Base-by-base conservation (phyloP, 2,797 vertebrate genomes). In the Premnoplex brunnescens region DNA sequence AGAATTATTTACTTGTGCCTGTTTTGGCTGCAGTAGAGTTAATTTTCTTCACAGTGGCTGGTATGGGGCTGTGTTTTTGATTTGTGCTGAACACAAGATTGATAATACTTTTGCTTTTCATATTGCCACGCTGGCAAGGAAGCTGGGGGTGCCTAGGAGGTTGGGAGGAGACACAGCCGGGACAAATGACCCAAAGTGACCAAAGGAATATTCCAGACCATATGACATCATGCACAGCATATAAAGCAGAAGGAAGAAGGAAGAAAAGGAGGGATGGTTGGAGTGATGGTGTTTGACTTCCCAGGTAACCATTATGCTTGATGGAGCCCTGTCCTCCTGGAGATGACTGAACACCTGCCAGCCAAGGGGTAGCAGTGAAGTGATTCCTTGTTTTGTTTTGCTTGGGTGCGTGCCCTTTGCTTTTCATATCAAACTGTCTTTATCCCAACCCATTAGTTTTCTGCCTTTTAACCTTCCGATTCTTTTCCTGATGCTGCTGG, bases 91-190 rank as follows among this genome's bases (percentile, higher is more conserved):
- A 4, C 9, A 15, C 36, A 36, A n/a, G 16, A 8, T 18, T 22
- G 27, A 16, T 32, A 22, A 39, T 2, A 46, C 0, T 66, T 34
- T 34, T 88, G 14, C 54, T 75, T 36, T 59, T 8, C 0, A 0
- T 36, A 8, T 11, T 21, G 44, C 24, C 24, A 22, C 0, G 0
- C 44, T 59, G 37, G 24, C 10, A 24, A 51, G 16, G 19, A 11
- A 6, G 9, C 16, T n/a, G 27, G 43, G 32, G 2, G 4, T 44
- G 6, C 32, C 1, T 7, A 23, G 32, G 14, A 44, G 14, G 3
- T 0, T 54, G 46, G 24, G 39, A 46, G 4, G 46, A 27, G 54
- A 32, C 39, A 41, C 10, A 68, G 10, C 26, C 4, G 3, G 19
- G 15, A 28, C 55, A 62, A 30, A 30, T 41, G 60, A 48, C 2